A percentile compares a stretch with the other conserved stretches of the same genome.
These are phyloP conservation scores for Anarhynchus alexandrinus DNA, from an alignment of 2,113 vertebrate genomes.

Conservation along the genomic window DNA sequence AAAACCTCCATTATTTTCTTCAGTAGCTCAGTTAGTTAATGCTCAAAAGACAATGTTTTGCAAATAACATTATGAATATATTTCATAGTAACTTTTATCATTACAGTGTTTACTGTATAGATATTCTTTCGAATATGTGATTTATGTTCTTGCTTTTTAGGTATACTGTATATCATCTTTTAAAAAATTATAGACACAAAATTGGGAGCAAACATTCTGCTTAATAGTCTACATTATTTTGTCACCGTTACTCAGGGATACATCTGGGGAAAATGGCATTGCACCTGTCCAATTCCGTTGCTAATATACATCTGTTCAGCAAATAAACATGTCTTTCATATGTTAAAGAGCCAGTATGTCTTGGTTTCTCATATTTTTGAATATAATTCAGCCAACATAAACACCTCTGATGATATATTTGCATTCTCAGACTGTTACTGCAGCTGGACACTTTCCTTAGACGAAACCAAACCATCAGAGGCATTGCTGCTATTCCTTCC, in stretches of 20 bases:
- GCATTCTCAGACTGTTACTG: constrained; percentile 43
- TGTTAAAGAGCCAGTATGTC: background rate
- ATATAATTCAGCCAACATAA: background rate
- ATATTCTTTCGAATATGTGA: background rate
- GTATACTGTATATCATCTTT: background rate
- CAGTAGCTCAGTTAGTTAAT: background rate
- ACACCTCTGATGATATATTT: background rate
- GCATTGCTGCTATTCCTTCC: background rate
- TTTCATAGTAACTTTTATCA: background rate
- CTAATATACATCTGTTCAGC: background rate
- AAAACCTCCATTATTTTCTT: background rate
- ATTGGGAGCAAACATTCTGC: background rate
- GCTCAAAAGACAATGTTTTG: background rate
- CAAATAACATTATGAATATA: background rate
- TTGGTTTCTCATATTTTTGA: background rate
- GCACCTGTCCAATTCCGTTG: background rate
- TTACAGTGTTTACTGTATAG: background rate
- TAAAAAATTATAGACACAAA: background rate
- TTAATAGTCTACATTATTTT: background rate
- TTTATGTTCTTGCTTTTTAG: background rate
- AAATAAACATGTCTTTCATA: background rate
- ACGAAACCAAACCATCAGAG: background rate
- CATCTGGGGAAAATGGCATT: background rate
- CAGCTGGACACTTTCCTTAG: background rate
- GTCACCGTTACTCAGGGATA: background rate